Conservation (phyloP, 2,797 vertebrate species). For the Ciconia nigra region DNA sequence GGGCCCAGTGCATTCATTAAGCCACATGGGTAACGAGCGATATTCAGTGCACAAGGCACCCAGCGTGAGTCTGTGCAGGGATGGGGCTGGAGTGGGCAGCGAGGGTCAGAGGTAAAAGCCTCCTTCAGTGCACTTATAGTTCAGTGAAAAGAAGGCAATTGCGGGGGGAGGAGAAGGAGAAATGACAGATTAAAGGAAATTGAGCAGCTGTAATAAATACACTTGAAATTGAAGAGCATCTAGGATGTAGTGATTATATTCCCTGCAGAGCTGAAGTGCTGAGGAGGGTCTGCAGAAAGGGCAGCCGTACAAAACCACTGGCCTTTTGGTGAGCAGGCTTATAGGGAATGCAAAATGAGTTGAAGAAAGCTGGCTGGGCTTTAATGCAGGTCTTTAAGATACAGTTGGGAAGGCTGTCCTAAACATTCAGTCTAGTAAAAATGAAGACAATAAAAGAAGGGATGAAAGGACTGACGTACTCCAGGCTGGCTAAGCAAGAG, state of each 20-base stretch:
- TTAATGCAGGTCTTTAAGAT: background rate
- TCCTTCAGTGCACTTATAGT: background rate
- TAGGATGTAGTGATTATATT: slow-evolving; percentile 19
- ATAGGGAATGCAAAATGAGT: background rate
- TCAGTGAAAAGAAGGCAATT: background rate
- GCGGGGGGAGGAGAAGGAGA: background rate
- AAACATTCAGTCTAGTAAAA: background rate
- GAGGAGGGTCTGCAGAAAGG: slow-evolving; percentile 10
- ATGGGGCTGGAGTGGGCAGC: background rate
- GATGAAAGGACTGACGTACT: background rate
- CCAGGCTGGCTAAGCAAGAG: background rate
- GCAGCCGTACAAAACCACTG: background rate
- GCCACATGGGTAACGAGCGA: background rate
- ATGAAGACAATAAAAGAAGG: background rate
- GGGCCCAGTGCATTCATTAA: background rate
- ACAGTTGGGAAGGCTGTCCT: background rate
- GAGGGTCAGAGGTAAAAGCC: slow-evolving; percentile 5
- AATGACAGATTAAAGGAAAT: slow-evolving; percentile 49
- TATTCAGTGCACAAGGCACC: background rate
- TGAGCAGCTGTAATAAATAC: slow-evolving; percentile 42
- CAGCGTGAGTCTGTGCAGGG: background rate
- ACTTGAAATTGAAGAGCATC: slow-evolving; percentile 35
- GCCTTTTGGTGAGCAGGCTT: background rate
- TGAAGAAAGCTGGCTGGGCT: background rate
- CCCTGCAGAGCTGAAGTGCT: slow-evolving; percentile 10